Evolutionary conservation across 23 tunicate genomes (phyloP), one percentile per base, ranked within the genome.

Genomic region (Halocynthia aurantium): DNA sequence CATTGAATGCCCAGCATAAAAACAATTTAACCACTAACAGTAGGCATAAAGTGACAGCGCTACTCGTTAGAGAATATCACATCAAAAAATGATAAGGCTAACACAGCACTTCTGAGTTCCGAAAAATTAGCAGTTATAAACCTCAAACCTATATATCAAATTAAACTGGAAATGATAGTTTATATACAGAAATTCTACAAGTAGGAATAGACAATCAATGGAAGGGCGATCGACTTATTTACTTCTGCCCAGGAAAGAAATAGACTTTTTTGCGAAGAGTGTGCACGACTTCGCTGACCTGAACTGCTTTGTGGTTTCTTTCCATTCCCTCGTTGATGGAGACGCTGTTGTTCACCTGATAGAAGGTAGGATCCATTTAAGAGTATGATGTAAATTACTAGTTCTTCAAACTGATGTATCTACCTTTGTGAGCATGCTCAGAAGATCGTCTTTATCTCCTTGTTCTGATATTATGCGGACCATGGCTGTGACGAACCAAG

Each of bases 341-440:
- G 8, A 74, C 78, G 21, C 78, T 56, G 78, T 74, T 74, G 64
- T 74, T 74, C 61, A 74, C 78, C 78, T 74, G 17, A 44, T 10
- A 9, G 5, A 58, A 58, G 63, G 17, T 58, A 58, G n/a, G 17
- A 15, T 13, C 63, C 15, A 13, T 13, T 13, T 15, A 58, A 13
- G 17, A 58, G 63, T 58, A 15, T 58, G n/a, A 58, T 58, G 63
- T 15, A 58, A 58, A 13, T 13, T 1, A 58, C n/a, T 15, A 58
- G 63, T 58, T 58, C 63, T 4, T 5, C 2, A 13, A 58, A 15
- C 63, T 58, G n/a, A 58, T 58, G 2, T 15, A 11, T 49, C 56
- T 74, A 74, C 78, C 78, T 74, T 22, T 8, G 78, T 74, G 17
- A 74, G 62, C 78, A 74, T 74, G 78, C 78, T 74, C 19, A 52